A percentile compares a stretch with the other conserved stretches of the same genome.
Evolutionary conservation across 2,888 invertebrate species (phyloP).

Genomic region (Diadegma fenestrale): DNA sequence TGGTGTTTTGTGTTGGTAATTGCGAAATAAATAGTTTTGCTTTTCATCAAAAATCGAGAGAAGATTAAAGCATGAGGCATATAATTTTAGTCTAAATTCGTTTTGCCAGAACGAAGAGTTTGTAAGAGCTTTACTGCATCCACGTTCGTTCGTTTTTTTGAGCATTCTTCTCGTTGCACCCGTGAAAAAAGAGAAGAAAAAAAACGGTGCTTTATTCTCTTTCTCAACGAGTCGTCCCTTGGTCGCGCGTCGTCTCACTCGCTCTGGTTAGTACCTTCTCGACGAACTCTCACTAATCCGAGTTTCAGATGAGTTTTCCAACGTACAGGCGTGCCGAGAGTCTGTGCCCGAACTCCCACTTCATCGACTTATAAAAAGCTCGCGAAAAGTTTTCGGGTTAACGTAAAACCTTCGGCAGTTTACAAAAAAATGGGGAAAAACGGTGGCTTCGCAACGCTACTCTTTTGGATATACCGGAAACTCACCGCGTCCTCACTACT

Average conservation of each 20-base stretch:
- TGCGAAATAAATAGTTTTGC: neutral
- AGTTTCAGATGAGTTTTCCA: conserved; percentile 82
- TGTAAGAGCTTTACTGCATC: conserved; percentile 46
- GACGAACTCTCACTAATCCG: conserved; percentile 77
- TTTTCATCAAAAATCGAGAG: conserved; percentile 27
- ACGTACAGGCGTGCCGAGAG: conserved; percentile 51
- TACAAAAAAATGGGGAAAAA: conserved; percentile 44
- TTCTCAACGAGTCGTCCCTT: conserved; percentile 47
- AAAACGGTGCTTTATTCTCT: conserved; percentile 39
- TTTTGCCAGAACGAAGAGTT: conserved; percentile 54
- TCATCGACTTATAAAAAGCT: conserved; percentile 76
- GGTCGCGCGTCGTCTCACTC: conserved; percentile 37
- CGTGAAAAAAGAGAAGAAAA: neutral
- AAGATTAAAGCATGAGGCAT: conserved; percentile 36
- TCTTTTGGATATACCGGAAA: conserved; percentile 56
- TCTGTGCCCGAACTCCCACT: conserved; percentile 60
- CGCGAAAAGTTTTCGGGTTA: conserved; percentile 74
- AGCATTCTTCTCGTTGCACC: conserved; percentile 33
- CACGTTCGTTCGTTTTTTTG: conserved; percentile 35
- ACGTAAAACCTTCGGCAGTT: conserved; percentile 75
- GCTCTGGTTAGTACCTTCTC: conserved; percentile 34
- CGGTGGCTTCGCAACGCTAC: conserved; percentile 41
- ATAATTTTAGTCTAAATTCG: conserved; percentile 31
- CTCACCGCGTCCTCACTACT: conserved; percentile 20
- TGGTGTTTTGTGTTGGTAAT: neutral